Evolutionary conservation across 2,888 invertebrate genomes (phyloP).

Genomic region (Meteorus colon): DNA sequence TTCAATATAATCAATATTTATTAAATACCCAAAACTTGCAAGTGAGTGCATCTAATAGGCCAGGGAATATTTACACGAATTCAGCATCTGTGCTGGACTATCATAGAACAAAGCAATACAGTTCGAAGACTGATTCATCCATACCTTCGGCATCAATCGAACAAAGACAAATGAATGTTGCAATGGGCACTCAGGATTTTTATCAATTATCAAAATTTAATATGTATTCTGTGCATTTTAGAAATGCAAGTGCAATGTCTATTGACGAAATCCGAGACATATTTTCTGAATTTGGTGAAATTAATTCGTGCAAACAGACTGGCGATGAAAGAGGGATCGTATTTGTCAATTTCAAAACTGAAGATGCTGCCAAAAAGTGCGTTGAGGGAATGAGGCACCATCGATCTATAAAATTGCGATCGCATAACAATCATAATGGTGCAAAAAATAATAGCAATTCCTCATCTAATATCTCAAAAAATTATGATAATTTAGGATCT

Average conservation of each 20-base stretch:
- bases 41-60: background rate
- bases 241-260: constrained; percentile 23
- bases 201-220: constrained; percentile 16
- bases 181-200: constrained; percentile 32
- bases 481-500: background rate
- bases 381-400: constrained; percentile 44
- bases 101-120: background rate
- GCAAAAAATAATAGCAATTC: constrained; percentile 1
- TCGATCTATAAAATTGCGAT: constrained; percentile 36
- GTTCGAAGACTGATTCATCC: background rate
- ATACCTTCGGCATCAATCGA: background rate
- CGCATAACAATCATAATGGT: background rate
- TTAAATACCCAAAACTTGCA: background rate
- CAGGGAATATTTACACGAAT: background rate
- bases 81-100: background rate
- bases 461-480: background rate
- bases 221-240: constrained; percentile 41
- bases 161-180: background rate
- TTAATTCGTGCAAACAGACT: constrained; percentile 46
- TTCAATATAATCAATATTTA: background rate
- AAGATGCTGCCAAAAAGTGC: constrained; percentile 47
- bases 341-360: constrained; percentile 55
- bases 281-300: constrained; percentile 58
- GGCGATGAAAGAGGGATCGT: constrained; percentile 55
- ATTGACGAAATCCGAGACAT: constrained; percentile 49